These are phyloP conservation scores for Cheilinus undulatus DNA, from an alignment of 2,113 vertebrate genomes.

Conservation along the genomic window DNA sequence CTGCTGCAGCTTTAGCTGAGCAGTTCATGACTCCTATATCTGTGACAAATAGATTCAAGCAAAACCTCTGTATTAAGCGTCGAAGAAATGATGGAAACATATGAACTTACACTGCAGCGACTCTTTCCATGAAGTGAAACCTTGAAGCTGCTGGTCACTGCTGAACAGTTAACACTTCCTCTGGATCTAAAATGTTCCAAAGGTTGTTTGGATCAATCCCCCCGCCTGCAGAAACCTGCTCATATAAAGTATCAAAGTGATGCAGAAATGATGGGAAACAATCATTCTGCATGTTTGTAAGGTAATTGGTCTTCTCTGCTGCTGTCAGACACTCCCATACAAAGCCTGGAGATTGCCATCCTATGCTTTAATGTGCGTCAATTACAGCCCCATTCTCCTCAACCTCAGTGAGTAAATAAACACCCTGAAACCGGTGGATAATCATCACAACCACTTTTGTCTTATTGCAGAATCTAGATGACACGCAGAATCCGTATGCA, in stretches of 20 bases:
- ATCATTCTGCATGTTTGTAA: background rate
- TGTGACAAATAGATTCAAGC: background rate
- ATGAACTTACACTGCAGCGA: conserved; percentile 14
- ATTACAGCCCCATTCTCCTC: conserved; percentile 71
- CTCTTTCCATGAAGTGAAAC: conserved; percentile 2
- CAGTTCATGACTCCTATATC: background rate
- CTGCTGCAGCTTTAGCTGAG: background rate
- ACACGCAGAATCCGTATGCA: conserved; percentile 53
- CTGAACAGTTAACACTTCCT: conserved; percentile 7
- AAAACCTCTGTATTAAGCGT: background rate
- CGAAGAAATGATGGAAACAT: background rate
- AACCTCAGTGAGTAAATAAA: conserved; percentile 81
- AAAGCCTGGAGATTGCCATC: conserved; percentile 47
- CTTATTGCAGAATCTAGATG: conserved; percentile 63
- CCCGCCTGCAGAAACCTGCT: background rate
- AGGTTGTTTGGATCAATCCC: conserved; percentile 2
- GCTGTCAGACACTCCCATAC: conserved; percentile 26
- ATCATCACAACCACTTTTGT: conserved; percentile 71
- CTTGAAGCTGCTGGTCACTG: background rate
- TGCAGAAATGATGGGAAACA: background rate
- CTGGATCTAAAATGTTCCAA: conserved; percentile 7
- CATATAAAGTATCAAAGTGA: background rate
- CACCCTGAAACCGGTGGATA: conserved; percentile 67
- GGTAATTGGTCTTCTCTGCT: conserved; percentile 9
- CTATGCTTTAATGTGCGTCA: conserved; percentile 66